Percentiles rank a stretch among this genome's conserved stretches.
These are phyloP conservation scores for Aurelia sp. DNA, from an alignment of 30 jellyfish, hydroid and myxozoan genomes.

Conservation along the genomic window DNA sequence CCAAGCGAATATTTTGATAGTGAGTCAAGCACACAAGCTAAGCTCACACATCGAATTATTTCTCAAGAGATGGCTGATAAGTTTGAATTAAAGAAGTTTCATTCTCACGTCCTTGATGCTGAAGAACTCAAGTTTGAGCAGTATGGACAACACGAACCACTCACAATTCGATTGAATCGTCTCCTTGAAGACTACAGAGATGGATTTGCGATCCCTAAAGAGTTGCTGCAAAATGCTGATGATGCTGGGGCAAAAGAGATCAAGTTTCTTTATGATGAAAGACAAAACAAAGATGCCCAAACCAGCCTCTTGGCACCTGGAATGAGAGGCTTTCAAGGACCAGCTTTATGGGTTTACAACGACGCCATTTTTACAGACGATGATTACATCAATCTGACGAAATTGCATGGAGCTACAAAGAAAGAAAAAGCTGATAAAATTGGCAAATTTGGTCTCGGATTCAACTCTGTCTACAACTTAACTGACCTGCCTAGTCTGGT, in stretches of 20 bases:
- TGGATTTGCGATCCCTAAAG: slow-evolving; percentile 70
- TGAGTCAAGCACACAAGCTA: too few species aligned
- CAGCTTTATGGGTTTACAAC: slow-evolving; percentile 73
- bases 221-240: slow-evolving; percentile 79
- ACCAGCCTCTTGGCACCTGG: slow-evolving; percentile 4
- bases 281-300: slow-evolving; percentile 33
- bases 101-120: slow-evolving; percentile 3
- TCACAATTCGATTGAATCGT: slow-evolving; percentile 53
- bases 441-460: slow-evolving; percentile 81
- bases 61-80: too few species aligned
- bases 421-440: slow-evolving; percentile 50
- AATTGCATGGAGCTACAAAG: slow-evolving; percentile 70
- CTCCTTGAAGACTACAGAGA: slow-evolving; percentile 61
- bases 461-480: slow-evolving; percentile 68
- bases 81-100: too few species aligned
- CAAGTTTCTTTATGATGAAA: slow-evolving; percentile 43
- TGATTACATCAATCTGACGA: slow-evolving; percentile 58
- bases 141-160: slow-evolving; percentile 72
- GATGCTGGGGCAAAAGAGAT: slow-evolving; percentile 74
- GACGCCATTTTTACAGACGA: slow-evolving; percentile 44
- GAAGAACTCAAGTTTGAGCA: slow-evolving; percentile 28
- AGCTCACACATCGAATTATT: too few species aligned
- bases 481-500: slow-evolving; percentile 73
- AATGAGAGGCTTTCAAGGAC: slow-evolving; percentile 78
- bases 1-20: too few species aligned